Conservation (phyloP, 2,888 invertebrate species). For the Tetranychus piercei region DNA sequence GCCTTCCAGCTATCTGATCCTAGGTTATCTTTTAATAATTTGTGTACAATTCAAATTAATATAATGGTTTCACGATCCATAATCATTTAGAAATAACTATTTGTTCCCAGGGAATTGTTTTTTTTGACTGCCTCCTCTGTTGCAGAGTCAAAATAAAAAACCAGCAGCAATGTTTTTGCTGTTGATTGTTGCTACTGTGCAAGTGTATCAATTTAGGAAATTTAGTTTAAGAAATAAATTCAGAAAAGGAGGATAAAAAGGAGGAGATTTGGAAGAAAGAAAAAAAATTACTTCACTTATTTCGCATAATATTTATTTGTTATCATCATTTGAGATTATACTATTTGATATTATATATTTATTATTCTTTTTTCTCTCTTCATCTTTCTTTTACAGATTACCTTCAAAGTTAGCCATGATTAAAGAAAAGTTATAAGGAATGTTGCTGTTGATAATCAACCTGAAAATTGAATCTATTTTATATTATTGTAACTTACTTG, state of each 20-base stretch:
- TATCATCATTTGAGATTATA: neutral
- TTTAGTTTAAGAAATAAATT: neutral
- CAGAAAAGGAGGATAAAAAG: neutral
- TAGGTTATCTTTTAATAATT: neutral
- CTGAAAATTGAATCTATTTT: too few relatives aligned
- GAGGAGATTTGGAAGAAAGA: neutral
- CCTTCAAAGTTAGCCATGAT: too few relatives aligned
- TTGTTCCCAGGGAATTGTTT: constrained; percentile 1
- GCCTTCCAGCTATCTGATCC: neutral
- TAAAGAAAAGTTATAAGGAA: too few relatives aligned
- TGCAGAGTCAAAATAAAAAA: neutral
- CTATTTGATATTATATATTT: neutral
- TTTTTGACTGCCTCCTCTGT: neutral
- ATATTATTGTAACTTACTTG: too few relatives aligned
- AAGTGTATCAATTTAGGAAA: neutral
- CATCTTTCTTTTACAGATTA: too few relatives aligned
- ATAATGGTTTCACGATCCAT: constrained; percentile 1
- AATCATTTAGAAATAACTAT: neutral
- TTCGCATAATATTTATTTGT: neutral
- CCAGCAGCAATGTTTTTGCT: neutral
- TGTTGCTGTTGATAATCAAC: too few relatives aligned
- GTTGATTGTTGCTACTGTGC: neutral
- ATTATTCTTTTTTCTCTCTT: neutral
- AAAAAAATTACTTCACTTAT: neutral
- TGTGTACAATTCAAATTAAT: neutral